phyloP scores from a whole-genome alignment of 2,113 vertebrate genomes.

The Nestor notabilis region DNA sequence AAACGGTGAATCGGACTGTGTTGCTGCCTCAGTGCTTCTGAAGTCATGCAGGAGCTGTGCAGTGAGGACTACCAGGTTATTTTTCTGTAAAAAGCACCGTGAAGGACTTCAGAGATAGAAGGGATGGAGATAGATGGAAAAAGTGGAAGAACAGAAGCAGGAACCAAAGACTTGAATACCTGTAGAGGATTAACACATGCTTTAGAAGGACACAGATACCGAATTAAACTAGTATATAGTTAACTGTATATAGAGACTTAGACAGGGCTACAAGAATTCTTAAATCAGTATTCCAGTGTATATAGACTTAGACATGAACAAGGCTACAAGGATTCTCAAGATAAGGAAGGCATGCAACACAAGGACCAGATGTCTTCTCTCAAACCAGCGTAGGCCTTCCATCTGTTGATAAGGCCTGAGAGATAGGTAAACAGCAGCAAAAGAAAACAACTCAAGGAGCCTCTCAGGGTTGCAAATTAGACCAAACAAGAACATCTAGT shows the following conservation, averaged over 20 bases:
- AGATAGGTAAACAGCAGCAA: background rate
- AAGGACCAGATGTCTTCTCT: background rate
- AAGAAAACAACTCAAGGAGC: background rate
- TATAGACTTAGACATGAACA: background rate
- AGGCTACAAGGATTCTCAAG: background rate
- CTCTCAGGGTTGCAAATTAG: background rate
- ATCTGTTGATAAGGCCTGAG: background rate
- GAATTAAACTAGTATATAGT: background rate
- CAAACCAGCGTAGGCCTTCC: background rate
- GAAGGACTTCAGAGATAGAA: background rate
- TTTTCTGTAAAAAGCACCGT: background rate
- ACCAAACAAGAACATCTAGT: background rate
- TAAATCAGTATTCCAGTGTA: background rate
- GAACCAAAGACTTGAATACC: background rate
- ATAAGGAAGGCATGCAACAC: background rate
- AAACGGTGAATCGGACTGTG: background rate
- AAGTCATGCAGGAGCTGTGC: background rate
- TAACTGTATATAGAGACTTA: background rate
- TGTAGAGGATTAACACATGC: background rate
- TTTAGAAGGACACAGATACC: background rate
- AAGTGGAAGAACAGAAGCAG: background rate
- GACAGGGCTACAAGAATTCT: background rate
- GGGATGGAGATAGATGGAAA: background rate
- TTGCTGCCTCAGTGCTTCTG: background rate
- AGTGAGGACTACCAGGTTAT: background rate